Conservation (phyloP, 1,140 invertebrate genomes). For the Drosophila ogumai region DNA sequence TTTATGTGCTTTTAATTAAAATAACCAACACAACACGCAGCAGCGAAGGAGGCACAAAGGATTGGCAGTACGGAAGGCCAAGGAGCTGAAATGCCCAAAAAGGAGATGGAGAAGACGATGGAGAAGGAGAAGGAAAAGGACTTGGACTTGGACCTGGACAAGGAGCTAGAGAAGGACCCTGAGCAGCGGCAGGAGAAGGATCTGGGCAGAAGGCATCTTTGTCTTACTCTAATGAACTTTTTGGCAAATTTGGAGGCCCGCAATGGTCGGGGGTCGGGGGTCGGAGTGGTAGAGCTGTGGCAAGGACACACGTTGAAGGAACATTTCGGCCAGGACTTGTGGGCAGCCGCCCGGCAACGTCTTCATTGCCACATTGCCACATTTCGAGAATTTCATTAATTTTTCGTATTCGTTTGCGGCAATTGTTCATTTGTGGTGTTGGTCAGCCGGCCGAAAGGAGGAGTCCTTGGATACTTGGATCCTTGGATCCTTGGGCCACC, state of each 20-base stretch:
- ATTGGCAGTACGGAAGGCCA: conserved; percentile 16
- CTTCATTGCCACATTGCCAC: conserved; percentile 59
- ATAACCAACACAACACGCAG: conserved; percentile 59
- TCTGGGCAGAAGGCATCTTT: conserved; percentile 29
- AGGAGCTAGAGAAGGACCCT: neutral
- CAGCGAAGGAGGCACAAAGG: conserved; percentile 31
- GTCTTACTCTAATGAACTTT: conserved; percentile 65
- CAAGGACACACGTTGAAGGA: conserved; percentile 35
- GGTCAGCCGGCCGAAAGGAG: conserved; percentile 27
- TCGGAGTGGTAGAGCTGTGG: conserved; percentile 3
- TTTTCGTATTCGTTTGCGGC: conserved; percentile 61
- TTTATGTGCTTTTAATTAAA: conserved; percentile 69
- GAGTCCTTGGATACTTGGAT: neutral
- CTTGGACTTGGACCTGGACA: neutral
- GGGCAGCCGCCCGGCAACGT: conserved; percentile 29
- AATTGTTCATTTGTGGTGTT: conserved; percentile 62
- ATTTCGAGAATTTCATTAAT: conserved; percentile 65
- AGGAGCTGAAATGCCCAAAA: neutral
- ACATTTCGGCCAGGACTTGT: conserved; percentile 33
- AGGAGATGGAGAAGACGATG: neutral
- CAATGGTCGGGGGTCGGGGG: conserved; percentile 14
- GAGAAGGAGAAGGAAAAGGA: neutral
- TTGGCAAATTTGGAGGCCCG: conserved; percentile 64
- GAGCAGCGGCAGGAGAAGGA: conserved; percentile 1
- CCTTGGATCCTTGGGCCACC: conserved; percentile 2